phyloP scores from a whole-genome alignment of 2,113 vertebrate species.

The Carassius carassius region DNA sequence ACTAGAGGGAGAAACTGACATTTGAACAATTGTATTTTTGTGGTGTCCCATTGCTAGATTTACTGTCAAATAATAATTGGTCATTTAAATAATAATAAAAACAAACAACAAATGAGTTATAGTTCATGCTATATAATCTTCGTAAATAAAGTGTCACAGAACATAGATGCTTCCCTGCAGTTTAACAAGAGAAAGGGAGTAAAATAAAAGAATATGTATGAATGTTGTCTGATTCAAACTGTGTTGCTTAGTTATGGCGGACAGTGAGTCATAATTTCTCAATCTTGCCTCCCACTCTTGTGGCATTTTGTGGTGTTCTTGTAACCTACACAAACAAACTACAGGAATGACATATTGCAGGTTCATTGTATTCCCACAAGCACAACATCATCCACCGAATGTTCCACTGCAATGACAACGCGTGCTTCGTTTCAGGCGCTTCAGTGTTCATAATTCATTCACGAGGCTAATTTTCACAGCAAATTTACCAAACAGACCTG shows the following conservation, averaged over 20 bases:
- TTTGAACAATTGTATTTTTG: background rate
- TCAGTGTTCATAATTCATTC: conserved; percentile 39
- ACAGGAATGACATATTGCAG: conserved; percentile 8
- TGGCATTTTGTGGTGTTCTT: conserved; percentile 46
- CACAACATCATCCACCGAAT: conserved; percentile 14
- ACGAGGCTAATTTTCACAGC: conserved; percentile 48
- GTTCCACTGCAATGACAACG: background rate
- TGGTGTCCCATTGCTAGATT: background rate
- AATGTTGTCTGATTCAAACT: too few species aligned
- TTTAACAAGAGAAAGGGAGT: background rate
- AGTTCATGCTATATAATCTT: background rate
- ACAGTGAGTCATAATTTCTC: conserved; percentile 27
- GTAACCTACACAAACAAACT: conserved; percentile 26
- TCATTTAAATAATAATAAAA: too few species aligned
- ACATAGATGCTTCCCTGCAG: background rate
- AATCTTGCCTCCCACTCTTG: conserved; percentile 6
- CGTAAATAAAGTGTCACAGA: background rate
- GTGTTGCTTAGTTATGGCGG: background rate
- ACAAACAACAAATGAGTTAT: background rate
- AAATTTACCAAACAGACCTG: conserved; percentile 28
- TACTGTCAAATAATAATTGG: background rate
- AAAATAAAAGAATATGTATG: background rate
- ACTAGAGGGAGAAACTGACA: background rate
- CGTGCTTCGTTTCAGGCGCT: background rate
- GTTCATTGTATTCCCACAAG: background rate